These are phyloP conservation scores for Porites australiensis DNA, from an alignment of 64 coral and sea anemone species.

Conservation along the genomic window DNA sequence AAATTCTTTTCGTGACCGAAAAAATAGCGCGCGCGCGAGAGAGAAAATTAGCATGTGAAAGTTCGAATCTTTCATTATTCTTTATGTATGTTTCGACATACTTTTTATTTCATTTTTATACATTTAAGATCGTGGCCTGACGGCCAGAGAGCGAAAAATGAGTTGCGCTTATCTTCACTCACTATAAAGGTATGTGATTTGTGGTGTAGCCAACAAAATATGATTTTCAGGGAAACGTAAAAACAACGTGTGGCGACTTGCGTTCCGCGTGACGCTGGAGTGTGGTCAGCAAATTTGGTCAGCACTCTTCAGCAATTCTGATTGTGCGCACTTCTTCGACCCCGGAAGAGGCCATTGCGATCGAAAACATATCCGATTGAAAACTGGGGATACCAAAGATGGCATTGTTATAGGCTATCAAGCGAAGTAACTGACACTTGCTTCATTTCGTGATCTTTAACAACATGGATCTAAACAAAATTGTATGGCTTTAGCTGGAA, in stretches of 20 bases:
- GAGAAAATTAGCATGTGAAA: too few relatives aligned
- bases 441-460: not conserved
- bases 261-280: not conserved
- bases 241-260: not conserved
- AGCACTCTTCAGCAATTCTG: not conserved
- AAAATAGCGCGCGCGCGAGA: too few relatives aligned
- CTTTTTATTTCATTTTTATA: too few relatives aligned
- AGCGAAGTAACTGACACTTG: not conserved
- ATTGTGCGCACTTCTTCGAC: slow-evolving; percentile 32
- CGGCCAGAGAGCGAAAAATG: too few relatives aligned
- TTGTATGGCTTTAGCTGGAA: not conserved
- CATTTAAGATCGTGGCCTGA: too few relatives aligned
- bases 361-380: not conserved
- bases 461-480: slow-evolving; percentile 26
- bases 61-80: too few relatives aligned
- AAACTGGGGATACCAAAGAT: not conserved
- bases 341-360: not conserved
- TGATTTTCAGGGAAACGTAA: too few relatives aligned
- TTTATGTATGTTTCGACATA: too few relatives aligned
- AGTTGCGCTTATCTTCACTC: too few relatives aligned
- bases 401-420: not conserved
- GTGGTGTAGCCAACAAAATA: too few relatives aligned
- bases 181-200: too few relatives aligned
- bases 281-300: not conserved
- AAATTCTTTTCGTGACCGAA: too few relatives aligned